Conservation (phyloP, 2,797 vertebrate species). For the Anguilla obscura region DNA sequence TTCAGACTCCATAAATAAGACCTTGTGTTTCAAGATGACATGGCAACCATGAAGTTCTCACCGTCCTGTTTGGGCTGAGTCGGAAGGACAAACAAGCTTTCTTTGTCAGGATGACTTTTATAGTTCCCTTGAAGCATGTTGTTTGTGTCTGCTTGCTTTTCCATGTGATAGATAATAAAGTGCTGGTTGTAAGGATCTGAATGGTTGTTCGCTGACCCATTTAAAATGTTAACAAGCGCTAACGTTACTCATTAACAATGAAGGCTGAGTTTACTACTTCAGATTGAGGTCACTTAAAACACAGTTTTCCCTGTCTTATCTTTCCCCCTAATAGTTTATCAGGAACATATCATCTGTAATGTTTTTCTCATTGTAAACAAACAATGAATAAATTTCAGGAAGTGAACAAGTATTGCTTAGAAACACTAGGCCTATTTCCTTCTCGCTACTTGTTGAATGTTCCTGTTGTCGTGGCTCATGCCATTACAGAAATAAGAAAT, state of each 20-base stretch:
- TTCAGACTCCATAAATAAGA: background rate
- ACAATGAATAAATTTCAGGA: background rate
- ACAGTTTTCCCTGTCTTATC: background rate
- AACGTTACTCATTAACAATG: background rate
- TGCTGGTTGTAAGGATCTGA: background rate
- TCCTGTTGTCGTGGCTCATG: background rate
- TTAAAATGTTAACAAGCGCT: conserved; percentile 13
- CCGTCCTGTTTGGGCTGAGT: background rate
- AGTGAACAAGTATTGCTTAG: background rate
- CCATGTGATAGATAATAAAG: conserved; percentile 3
- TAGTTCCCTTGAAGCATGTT: background rate
- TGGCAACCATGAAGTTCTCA: background rate
- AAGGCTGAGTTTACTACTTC: background rate
- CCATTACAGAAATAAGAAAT: background rate
- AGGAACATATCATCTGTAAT: background rate
- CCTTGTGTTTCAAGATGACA: background rate
- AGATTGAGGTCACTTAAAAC: background rate
- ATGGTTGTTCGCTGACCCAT: background rate
- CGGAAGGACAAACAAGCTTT: background rate
- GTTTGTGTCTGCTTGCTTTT: background rate
- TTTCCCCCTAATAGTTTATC: background rate
- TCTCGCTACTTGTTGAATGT: background rate
- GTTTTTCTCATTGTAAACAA: background rate
- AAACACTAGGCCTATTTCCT: background rate
- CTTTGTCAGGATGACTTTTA: background rate